These are phyloP conservation scores for Trematocara macrostoma DNA, from an alignment of 2,113 vertebrate genomes.

Conservation along the genomic window DNA sequence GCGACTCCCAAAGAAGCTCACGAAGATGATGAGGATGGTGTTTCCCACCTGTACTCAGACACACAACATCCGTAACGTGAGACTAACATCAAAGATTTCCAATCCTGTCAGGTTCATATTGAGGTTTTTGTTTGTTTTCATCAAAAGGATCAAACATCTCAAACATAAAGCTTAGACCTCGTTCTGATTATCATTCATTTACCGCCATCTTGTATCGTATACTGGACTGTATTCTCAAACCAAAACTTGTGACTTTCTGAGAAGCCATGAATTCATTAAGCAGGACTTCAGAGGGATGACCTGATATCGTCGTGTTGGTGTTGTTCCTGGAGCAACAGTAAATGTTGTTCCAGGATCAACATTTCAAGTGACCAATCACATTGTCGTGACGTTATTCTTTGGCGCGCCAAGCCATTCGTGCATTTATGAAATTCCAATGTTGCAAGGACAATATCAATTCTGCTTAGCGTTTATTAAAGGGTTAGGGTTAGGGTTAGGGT, in stretches of 20 bases:
- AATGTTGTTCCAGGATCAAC: too few species aligned
- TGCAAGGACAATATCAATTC: too few species aligned
- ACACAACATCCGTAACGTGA: fast-evolving
- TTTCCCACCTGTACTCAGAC: slow-evolving; percentile 82
- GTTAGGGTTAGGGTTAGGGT: too few species aligned
- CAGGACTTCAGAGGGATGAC: background rate
- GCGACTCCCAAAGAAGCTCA: slow-evolving; percentile 89
- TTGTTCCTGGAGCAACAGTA: too few species aligned
- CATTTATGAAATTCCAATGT: too few species aligned
- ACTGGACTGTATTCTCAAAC: background rate
- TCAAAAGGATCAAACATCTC: background rate
- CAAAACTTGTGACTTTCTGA: background rate
- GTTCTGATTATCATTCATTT: background rate
- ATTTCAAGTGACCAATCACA: too few species aligned
- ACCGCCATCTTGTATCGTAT: background rate
- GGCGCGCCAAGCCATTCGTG: too few species aligned
- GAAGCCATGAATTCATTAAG: fast-evolving
- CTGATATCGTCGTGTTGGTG: too few species aligned
- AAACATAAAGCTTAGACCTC: background rate
- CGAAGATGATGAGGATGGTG: slow-evolving; percentile 85
- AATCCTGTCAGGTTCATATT: background rate
- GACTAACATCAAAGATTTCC: background rate
- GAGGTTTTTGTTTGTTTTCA: background rate
- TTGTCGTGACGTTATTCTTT: too few species aligned
- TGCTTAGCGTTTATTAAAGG: too few species aligned